Evolutionary conservation across 2,888 invertebrate species (phyloP).

Genomic region (Andricus quercusramuli): DNA sequence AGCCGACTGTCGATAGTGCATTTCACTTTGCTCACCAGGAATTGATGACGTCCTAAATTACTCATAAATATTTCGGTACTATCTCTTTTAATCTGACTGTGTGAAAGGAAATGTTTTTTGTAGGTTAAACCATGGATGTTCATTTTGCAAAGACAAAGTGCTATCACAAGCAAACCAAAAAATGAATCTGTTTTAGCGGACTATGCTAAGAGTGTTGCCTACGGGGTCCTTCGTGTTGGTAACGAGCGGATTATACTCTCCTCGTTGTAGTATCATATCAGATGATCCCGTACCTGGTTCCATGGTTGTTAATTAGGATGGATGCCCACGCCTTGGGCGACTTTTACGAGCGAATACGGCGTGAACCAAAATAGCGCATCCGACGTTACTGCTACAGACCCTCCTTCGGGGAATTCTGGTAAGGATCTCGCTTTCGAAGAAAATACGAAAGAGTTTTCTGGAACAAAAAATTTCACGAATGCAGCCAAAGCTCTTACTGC

Average conservation of each 20-base stretch:
- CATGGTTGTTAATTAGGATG: conserved; percentile 78
- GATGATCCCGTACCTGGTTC: conserved; percentile 75
- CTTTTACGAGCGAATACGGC: conserved; percentile 77
- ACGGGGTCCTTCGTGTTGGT: conserved; percentile 73
- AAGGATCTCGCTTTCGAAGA: conserved; percentile 64
- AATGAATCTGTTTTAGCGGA: conserved; percentile 28
- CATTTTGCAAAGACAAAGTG: background rate
- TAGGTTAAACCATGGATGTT: too few relatives aligned
- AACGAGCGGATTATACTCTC: conserved; percentile 76
- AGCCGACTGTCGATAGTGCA: conserved; percentile 55
- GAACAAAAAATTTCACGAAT: conserved; percentile 46
- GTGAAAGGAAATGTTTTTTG: background rate
- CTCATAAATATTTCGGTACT: background rate
- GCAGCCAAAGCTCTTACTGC: conserved; percentile 43
- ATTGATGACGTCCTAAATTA: background rate
- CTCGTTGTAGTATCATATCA: conserved; percentile 67
- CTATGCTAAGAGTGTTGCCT: conserved; percentile 52
- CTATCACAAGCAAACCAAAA: conserved; percentile 32
- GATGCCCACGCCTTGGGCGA: conserved; percentile 77
- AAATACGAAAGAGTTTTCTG: conserved; percentile 59
- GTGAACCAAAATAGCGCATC: conserved; percentile 73
- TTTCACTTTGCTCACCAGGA: conserved; percentile 47
- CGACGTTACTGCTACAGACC: conserved; percentile 67
- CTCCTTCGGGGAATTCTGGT: conserved; percentile 69
- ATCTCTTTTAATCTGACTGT: background rate